A percentile compares a stretch with the other conserved stretches of the same genome.
Conservation (phyloP, 1,140 invertebrate genomes). For the Trinorchestia longiramus region DNA sequence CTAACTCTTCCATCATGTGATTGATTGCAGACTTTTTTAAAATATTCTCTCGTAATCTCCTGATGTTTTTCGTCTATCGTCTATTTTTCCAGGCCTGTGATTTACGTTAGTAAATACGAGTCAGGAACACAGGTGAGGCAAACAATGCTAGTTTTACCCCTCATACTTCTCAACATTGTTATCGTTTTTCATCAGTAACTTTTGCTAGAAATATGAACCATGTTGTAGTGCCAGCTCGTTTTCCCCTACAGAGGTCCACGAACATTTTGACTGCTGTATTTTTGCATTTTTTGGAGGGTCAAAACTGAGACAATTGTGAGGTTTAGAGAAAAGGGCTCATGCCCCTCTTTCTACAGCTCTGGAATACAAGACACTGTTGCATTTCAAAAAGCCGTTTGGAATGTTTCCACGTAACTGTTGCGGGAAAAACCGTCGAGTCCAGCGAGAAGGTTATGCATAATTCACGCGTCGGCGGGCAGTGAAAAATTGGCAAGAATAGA, state of each 20-base stretch:
- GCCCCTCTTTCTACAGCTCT: background rate
- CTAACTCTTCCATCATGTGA: no score
- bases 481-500: background rate
- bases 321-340: background rate
- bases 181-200: background rate
- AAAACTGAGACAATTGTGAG: background rate
- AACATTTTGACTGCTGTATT: background rate
- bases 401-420: background rate
- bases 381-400: background rate
- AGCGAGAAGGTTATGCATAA: background rate
- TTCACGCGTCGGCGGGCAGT: background rate
- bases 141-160: no score
- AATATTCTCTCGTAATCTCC: background rate
- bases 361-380: background rate
- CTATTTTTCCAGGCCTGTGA: no score
- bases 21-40: background rate
- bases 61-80: no score
- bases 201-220: background rate
- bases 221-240: background rate
- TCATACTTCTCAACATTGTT: no score
- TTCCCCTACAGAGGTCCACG: no score
- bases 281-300: background rate
- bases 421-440: background rate
- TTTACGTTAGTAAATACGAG: no score
- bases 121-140: no score